Evolutionary conservation across 2,888 invertebrate genomes (phyloP).

Genomic region (Polyommatus iphigenia): DNA sequence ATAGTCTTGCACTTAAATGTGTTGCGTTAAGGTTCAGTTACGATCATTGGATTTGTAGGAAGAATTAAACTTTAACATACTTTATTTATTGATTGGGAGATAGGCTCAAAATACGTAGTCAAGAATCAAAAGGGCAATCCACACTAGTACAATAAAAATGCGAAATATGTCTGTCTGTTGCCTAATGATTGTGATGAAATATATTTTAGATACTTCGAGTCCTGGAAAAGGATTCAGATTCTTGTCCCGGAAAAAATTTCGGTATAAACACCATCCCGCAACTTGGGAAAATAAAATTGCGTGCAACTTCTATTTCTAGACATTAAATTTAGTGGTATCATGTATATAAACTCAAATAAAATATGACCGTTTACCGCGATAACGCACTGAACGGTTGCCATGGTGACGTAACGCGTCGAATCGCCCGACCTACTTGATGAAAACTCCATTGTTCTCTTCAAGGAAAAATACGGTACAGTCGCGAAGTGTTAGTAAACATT

Average conservation of each 20-base stretch:
- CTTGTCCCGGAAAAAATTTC: too few species aligned
- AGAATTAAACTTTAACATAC: neutral
- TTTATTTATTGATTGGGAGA: neutral
- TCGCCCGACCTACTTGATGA: slow-evolving; percentile 9
- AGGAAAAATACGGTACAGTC: slow-evolving; percentile 3
- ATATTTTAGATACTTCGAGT: too few species aligned
- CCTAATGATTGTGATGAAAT: too few species aligned
- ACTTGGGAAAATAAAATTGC: too few species aligned
- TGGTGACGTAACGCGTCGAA: slow-evolving; percentile 11
- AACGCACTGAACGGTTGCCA: neutral
- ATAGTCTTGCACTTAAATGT: neutral
- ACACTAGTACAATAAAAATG: too few species aligned
- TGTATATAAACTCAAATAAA: neutral
- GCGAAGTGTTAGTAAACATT: neutral
- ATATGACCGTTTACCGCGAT: neutral
- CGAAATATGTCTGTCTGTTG: too few species aligned
- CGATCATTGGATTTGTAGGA: neutral
- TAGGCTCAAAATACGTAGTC: too few species aligned
- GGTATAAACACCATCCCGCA: too few species aligned
- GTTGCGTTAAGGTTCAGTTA: neutral
- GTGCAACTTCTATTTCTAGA: too few species aligned
- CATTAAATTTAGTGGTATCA: too few species aligned
- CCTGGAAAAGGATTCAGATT: too few species aligned
- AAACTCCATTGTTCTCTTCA: slow-evolving; percentile 16
- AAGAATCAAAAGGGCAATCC: too few species aligned